A percentile compares a stretch with the other conserved stretches of the same genome.
These are phyloP conservation scores for Hycleus phaleratus DNA, from an alignment of 1,140 invertebrate genomes.

Conservation along the genomic window DNA sequence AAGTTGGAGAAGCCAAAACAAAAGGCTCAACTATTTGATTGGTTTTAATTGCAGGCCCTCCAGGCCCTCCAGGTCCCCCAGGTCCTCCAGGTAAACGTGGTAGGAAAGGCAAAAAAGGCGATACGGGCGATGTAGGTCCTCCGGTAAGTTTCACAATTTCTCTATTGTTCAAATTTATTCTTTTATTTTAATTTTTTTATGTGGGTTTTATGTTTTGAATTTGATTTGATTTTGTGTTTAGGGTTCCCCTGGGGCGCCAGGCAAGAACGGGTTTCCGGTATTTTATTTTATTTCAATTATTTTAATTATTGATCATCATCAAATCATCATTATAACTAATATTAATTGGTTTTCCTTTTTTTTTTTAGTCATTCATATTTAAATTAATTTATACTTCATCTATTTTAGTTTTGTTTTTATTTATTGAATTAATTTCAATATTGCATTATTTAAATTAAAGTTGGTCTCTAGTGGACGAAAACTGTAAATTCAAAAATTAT, in stretches of 20 bases:
- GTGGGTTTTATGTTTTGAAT: slow-evolving; percentile 28
- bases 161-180: not conserved
- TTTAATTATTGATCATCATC: slow-evolving; percentile 15
- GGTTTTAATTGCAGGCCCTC: slow-evolving; percentile 38
- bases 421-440: too few species aligned
- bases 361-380: not conserved
- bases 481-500: too few species aligned
- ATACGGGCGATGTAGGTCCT: slow-evolving; percentile 67
- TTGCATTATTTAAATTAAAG: too few species aligned
- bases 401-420: not conserved
- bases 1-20: too few species aligned
- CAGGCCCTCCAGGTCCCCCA: slow-evolving; percentile 60
- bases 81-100: slow-evolving; percentile 75
- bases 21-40: too few species aligned
- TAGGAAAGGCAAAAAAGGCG: slow-evolving; percentile 83
- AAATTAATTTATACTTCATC: not conserved
- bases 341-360: slow-evolving; percentile 23
- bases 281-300: slow-evolving; percentile 47
- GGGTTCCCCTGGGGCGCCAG: slow-evolving; percentile 68
- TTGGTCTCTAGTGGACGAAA: too few species aligned
- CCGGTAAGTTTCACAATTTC: slow-evolving; percentile 50
- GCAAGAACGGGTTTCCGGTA: slow-evolving; percentile 88
- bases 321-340: slow-evolving; percentile 15
- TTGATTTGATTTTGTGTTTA: slow-evolving; percentile 42
- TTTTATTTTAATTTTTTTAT: slow-evolving; percentile 23